Conservation (phyloP, 1,140 invertebrate genomes). For the Ceratitis capitata region DNA sequence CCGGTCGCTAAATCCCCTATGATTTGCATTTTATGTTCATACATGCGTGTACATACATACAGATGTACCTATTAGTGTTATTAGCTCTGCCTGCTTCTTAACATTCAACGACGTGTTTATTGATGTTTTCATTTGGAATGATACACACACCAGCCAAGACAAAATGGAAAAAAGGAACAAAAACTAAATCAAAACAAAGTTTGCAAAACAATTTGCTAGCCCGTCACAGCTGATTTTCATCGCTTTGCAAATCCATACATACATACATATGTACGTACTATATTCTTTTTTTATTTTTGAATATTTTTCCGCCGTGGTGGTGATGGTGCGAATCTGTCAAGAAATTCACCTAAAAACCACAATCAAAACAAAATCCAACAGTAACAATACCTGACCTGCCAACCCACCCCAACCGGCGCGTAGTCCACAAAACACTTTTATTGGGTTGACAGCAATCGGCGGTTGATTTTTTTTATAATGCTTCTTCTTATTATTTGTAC, state of each 20-base stretch:
- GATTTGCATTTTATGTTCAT: not conserved
- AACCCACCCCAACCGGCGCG: not conserved
- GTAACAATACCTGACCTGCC: conserved; percentile 4
- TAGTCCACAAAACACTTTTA: not conserved
- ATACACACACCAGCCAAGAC: not conserved
- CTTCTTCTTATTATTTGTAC: not conserved
- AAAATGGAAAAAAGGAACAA: not conserved
- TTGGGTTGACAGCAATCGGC: conserved; percentile 10
- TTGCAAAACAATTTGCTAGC: not conserved
- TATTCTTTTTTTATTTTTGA: not conserved
- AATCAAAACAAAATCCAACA: conserved; percentile 32
- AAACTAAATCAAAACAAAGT: not conserved
- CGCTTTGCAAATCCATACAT: not conserved
- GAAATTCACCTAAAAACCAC: conserved; percentile 27
- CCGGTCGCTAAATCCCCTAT: not conserved
- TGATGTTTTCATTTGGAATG: not conserved
- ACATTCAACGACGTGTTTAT: not conserved
- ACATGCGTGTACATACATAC: no score
- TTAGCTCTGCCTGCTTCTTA: not conserved
- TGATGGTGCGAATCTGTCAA: not conserved
- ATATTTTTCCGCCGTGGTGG: conserved; percentile 16
- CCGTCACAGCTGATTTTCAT: not conserved
- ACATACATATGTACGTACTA: not conserved
- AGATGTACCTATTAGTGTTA: not conserved
- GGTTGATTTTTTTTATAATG: not conserved